Evolutionary conservation across 2,888 invertebrate genomes (phyloP).

Genomic region (Thereva unica): DNA sequence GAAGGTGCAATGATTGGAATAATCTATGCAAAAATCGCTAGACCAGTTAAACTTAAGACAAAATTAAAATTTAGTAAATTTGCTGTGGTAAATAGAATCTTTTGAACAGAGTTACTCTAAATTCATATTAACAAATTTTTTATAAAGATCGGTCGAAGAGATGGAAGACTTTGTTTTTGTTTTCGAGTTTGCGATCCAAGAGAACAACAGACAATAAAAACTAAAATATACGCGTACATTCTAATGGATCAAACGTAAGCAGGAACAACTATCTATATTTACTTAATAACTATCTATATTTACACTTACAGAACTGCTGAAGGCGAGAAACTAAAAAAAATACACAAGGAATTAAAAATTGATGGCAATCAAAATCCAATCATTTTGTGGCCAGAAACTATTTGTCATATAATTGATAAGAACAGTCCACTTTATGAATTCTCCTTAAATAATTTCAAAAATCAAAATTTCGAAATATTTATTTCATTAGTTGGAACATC

Average conservation of each 20-base stretch:
- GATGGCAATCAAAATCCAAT: conserved; percentile 70
- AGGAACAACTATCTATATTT: neutral
- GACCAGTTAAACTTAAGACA: conserved; percentile 75
- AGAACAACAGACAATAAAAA: conserved; percentile 77
- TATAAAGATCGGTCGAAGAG: conserved; percentile 73
- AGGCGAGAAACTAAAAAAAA: conserved; percentile 74
- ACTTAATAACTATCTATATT: neutral
- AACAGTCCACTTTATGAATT: conserved; percentile 79
- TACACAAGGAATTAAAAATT: conserved; percentile 70
- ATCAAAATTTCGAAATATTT: conserved; percentile 77
- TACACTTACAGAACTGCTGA: conserved; percentile 58
- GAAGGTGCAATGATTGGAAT: conserved; percentile 66
- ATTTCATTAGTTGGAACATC: conserved; percentile 82
- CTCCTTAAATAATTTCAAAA: conserved; percentile 70
- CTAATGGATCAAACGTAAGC: conserved; percentile 53
- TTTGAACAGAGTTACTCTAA: neutral
- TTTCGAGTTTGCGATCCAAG: conserved; percentile 81
- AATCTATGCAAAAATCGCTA: conserved; percentile 77
- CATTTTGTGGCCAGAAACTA: conserved; percentile 85
- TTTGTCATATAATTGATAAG: conserved; percentile 79
- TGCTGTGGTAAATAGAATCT: conserved; percentile 63
- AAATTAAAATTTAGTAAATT: conserved; percentile 81
- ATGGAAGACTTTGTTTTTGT: conserved; percentile 76
- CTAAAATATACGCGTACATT: conserved; percentile 69
- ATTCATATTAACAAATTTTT: conserved; percentile 16